A percentile compares a stretch with the other conserved stretches of the same genome.
phyloP scores from a whole-genome alignment of 2,113 vertebrate species.

The Oncorhynchus clarkii region DNA sequence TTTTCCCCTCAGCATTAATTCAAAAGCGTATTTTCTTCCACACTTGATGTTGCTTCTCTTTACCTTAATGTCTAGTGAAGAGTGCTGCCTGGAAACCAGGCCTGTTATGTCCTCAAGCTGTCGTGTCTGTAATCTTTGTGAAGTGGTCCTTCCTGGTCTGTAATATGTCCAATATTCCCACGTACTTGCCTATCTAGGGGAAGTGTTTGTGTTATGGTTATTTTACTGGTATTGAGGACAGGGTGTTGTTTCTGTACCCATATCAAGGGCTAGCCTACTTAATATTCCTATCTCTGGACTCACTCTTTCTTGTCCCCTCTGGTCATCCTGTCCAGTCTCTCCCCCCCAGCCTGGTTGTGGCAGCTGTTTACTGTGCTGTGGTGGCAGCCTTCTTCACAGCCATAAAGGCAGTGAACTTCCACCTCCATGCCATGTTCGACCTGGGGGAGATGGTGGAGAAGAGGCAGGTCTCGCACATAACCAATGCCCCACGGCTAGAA shows the following conservation, averaged over 20 bases:
- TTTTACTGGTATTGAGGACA: not conserved
- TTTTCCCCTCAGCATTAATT: too few species aligned
- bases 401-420: slow-evolving; percentile 86
- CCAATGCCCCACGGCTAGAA: slow-evolving; percentile 68
- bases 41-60: not conserved
- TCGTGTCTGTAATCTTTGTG: too few species aligned
- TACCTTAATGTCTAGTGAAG: too few species aligned
- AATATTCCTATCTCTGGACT: not conserved
- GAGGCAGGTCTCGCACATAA: slow-evolving; percentile 75
- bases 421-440: slow-evolving; percentile 89
- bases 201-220: not conserved
- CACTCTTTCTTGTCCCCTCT: not conserved
- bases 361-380: slow-evolving; percentile 81
- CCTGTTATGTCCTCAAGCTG: too few species aligned
- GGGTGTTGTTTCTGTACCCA: not conserved
- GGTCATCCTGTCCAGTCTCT: slow-evolving; percentile 71
- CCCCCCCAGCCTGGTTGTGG: slow-evolving; percentile 81
- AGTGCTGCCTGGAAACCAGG: too few species aligned
- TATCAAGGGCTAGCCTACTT: not conserved
- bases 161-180: too few species aligned
- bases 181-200: too few species aligned
- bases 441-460: slow-evolving; percentile 88
- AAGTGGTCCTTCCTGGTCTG: too few species aligned
- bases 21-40: not conserved
- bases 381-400: slow-evolving; percentile 84